Percentiles rank a stretch among this genome's conserved stretches.
Evolutionary conservation across 2,888 invertebrate genomes (phyloP).

Genomic region (Polietes domitor): DNA sequence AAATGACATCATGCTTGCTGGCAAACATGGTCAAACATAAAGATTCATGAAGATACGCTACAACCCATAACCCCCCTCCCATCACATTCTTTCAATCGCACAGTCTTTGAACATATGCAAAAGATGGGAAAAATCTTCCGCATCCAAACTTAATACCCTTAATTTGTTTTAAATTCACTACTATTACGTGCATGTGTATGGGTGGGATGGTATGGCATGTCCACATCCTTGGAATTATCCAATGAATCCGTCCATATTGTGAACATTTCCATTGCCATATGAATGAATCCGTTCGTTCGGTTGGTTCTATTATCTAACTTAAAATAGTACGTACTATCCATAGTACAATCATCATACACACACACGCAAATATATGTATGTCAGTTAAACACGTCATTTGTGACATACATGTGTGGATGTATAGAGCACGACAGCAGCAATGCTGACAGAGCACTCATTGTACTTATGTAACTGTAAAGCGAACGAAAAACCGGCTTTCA

Average conservation of each 20-base stretch:
- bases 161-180: too few relatives aligned
- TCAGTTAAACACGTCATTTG: neutral
- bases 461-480: constrained; percentile 28
- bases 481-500: constrained; percentile 23
- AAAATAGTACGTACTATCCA: neutral
- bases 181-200: too few relatives aligned
- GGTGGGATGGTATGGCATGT: too few relatives aligned
- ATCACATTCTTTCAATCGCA: too few relatives aligned
- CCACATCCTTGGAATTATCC: neutral
- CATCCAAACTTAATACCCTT: too few relatives aligned
- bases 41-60: too few relatives aligned
- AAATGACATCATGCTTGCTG: too few relatives aligned
- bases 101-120: too few relatives aligned
- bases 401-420: too few relatives aligned
- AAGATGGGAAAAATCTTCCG: too few relatives aligned
- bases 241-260: neutral
- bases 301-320: constrained; percentile 59
- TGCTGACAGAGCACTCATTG: neutral
- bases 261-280: neutral
- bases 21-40: too few relatives aligned
- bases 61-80: too few relatives aligned
- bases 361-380: neutral
- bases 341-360: neutral
- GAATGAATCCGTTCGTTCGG: neutral
- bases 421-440: neutral